Conservation (phyloP, 1,140 invertebrate species). For the Drosophila busckii region DNA sequence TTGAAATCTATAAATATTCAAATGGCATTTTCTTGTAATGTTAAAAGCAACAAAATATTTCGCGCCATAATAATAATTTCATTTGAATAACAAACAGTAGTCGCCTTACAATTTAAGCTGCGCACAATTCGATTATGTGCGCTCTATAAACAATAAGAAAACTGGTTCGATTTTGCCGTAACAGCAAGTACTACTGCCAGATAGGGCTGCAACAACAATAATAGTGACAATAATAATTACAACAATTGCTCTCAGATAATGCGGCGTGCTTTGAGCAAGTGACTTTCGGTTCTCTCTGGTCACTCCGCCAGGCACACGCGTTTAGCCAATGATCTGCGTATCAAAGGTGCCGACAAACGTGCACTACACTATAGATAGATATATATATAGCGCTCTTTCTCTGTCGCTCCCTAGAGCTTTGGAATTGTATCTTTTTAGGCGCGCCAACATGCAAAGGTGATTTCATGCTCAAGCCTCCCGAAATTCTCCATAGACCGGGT, state of each 20-base stretch:
- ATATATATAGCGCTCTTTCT: no score
- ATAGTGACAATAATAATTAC: slow-evolving; percentile 18
- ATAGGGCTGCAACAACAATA: slow-evolving; percentile 18
- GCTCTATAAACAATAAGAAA: slow-evolving; percentile 21
- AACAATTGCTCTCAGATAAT: slow-evolving; percentile 30
- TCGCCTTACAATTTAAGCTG: slow-evolving; percentile 64
- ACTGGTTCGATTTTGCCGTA: slow-evolving; percentile 31
- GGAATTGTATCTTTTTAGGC: slow-evolving; percentile 57
- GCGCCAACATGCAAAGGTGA: slow-evolving; percentile 56
- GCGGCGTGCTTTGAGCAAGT: slow-evolving; percentile 50
- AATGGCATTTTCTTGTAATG: slow-evolving; percentile 61
- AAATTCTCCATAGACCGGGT: slow-evolving; percentile 12
- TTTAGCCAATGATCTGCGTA: slow-evolving; percentile 70
- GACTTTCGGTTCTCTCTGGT: slow-evolving; percentile 1
- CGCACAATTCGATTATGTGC: slow-evolving; percentile 47
- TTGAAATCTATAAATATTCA: slow-evolving; percentile 10
- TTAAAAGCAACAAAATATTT: slow-evolving; percentile 43
- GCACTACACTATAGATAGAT: no score
- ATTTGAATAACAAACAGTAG: slow-evolving; percentile 66
- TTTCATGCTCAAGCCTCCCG: slow-evolving; percentile 56
- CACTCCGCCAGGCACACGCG: slow-evolving; percentile 35
- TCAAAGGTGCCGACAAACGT: slow-evolving; percentile 51
- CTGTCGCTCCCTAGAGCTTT: slow-evolving; percentile 40
- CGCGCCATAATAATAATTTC: slow-evolving; percentile 47
- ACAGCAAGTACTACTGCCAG: slow-evolving; percentile 2